These are phyloP conservation scores for Tenthredo mesomela DNA, from an alignment of 2,888 invertebrate species.

Conservation along the genomic window DNA sequence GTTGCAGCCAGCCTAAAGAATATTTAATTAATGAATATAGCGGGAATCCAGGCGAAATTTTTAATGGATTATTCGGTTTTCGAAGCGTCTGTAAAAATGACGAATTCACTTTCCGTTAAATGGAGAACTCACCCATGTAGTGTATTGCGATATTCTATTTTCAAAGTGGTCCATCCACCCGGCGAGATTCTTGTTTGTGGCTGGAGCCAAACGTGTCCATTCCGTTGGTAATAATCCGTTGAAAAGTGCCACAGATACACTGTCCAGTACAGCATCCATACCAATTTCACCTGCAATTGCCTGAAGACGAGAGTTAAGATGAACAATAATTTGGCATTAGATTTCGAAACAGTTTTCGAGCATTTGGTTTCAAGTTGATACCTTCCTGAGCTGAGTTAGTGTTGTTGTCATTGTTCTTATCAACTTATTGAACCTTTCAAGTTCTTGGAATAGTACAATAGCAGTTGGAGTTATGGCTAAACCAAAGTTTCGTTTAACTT, in stretches of 20 bases:
- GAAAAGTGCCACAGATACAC: slow-evolving; percentile 89
- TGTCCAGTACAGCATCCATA: slow-evolving; percentile 92
- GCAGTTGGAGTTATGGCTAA: slow-evolving; percentile 90
- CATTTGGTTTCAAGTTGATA: slow-evolving; percentile 53
- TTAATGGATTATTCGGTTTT: slow-evolving; percentile 5
- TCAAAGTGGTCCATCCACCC: slow-evolving; percentile 95
- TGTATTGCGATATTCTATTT: slow-evolving; percentile 86
- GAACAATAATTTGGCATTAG: slow-evolving; percentile 27
- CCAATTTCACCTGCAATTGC: slow-evolving; percentile 95
- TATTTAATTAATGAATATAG: slow-evolving; percentile 30
- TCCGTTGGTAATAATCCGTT: slow-evolving; percentile 91
- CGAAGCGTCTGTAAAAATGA: background rate
- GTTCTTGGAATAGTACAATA: slow-evolving; percentile 92
- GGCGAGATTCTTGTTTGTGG: slow-evolving; percentile 91
- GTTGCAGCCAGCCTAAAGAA: slow-evolving; percentile 64
- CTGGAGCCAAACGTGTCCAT: slow-evolving; percentile 92
- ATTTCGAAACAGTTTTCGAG: background rate
- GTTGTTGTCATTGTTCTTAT: slow-evolving; percentile 86
- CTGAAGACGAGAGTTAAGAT: slow-evolving; percentile 71
- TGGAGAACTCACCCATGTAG: slow-evolving; percentile 83
- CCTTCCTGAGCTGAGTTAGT: slow-evolving; percentile 86
- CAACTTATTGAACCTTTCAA: slow-evolving; percentile 92
- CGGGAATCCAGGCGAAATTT: background rate
- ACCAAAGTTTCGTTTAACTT: slow-evolving; percentile 89
- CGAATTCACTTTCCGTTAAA: background rate